Evolutionary conservation across 2,113 vertebrate genomes (phyloP), one percentile per base, ranked within the genome.

Genomic region (Gracilinanus agilis): DNA sequence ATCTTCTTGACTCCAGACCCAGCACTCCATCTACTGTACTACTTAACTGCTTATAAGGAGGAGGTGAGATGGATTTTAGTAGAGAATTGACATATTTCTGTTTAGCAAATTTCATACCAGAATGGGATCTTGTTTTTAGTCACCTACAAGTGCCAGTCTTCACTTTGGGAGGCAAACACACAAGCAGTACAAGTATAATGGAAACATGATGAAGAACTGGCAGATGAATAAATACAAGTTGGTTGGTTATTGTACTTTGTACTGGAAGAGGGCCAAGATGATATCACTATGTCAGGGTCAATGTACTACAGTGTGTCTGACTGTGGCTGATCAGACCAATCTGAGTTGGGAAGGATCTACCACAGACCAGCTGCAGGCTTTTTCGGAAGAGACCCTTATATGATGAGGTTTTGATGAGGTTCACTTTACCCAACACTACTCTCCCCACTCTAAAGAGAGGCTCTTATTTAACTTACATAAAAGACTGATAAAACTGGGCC

Each of bases 391-490:
- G 34, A 12, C 5, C 29, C 27, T 27, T 67, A 13, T 3, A 29
- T 34, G 10, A 12, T 75, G 34, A n/a, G 61, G 61, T 34, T 16
- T 75, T 75, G 16, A n/a, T 75, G 34, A 75, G 34, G 61, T 75
- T n/a, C 16, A 75, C 58, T 67, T 67, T 34, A 34, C 27, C 29
- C 29, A 67, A 34, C 55, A 61, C 9, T 34, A 12, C 13, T n/a
- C 29, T 67, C 61, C 34, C 34, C 13, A 34, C 34, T 44, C 12
- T 21, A 23, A 61, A 53, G 13, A 1, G 29, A 24, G 34, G 67
- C 13, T 34, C 90, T 21, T 24, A 10, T 9, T 54, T 55, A 53
- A 27, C 49, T 98, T 98, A 99, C 99, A 98, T 98, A 8, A 91
- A 94, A 93, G 98, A 96, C 6, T 25, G 90, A 24, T 96, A 90